Evolutionary conservation across 2,113 vertebrate species (phyloP), one percentile per base, ranked within the genome.

Genomic region (Cromileptes altivelis): DNA sequence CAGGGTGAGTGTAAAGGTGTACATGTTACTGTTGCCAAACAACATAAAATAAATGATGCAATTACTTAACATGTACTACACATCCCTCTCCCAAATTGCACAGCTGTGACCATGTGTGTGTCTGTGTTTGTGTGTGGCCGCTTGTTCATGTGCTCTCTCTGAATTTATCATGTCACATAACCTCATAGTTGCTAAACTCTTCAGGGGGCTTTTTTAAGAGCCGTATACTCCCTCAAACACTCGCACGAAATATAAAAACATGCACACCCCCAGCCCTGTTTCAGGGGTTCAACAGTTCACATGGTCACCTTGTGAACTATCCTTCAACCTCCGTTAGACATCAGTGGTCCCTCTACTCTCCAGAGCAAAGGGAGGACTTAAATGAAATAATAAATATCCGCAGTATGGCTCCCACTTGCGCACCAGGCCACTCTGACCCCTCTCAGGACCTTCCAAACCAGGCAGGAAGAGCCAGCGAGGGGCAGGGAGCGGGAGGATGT

Each of bases 321-420:
- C 80, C 63, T 79, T 92, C 88, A 89, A 87, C 91, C 89, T 88
- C 70, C 65, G 75, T 74, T 83, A 88, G 78, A 89, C 83, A 90
- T 84, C 90, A 88, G 86, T 84, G 90, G 88, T 84, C 88, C 69
- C 78, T 75, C 57, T 85, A 52, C 90, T 88, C 86, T 80, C 88
- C 81, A 75, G 88, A 90, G 88, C 88, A 84, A 87, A 90, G 88
- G 72, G 77, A 91, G 80, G 89, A 91, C 90, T 93, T 94, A 93
- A 91, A 91, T 88, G 88, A 94, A 94, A 95, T 93, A 95, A 95
- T 94, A 96, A 95, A 96, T 95, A 95, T 92, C 86, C 86, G 1
- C 84, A 53, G 85, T 92, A 91, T 89, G 91, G 89, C 89, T 93
- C 91, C 92, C 89, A 76, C 87, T 89, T 77, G 92, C 87, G 14